Percentiles rank a stretch among this genome's conserved stretches.
Conservation (phyloP, 2,113 vertebrate genomes). For the Dromas ardeola region DNA sequence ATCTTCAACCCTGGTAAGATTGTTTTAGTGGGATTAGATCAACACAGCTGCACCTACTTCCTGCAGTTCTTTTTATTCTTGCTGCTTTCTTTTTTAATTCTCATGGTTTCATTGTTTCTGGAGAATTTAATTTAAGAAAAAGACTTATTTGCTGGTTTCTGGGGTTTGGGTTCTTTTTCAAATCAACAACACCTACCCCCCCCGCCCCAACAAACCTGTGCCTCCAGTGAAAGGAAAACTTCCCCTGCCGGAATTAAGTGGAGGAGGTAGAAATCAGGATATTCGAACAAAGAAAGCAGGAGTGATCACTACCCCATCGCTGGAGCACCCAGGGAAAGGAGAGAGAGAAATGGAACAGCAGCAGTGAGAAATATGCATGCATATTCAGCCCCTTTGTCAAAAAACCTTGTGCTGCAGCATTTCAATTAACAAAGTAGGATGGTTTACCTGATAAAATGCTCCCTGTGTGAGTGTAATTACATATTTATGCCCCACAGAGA, state of each 20-base stretch:
- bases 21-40: not conserved
- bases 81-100: not conserved
- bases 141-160: not conserved
- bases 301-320: conserved; percentile 38
- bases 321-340: conserved; percentile 66
- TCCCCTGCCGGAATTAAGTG: not conserved
- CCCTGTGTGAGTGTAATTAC: conserved; percentile 88
- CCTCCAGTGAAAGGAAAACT: conserved; percentile 18
- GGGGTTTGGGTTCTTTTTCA: not conserved
- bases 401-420: conserved; percentile 75
- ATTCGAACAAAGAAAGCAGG: conserved; percentile 54
- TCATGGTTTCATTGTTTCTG: not conserved
- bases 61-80: not conserved
- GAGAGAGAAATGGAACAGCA: conserved; percentile 53
- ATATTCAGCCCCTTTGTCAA: conserved; percentile 76
- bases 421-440: conserved; percentile 88
- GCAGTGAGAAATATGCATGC: conserved; percentile 39
- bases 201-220: not conserved
- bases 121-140: not conserved
- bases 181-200: not conserved
- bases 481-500: conserved; percentile 88
- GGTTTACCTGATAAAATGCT: conserved; percentile 89
- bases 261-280: conserved; percentile 20
- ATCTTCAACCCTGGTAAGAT: not conserved
- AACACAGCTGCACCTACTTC: not conserved